Evolutionary conservation across 2,888 invertebrate genomes (phyloP).

Genomic region (Dryomyza anilis): DNA sequence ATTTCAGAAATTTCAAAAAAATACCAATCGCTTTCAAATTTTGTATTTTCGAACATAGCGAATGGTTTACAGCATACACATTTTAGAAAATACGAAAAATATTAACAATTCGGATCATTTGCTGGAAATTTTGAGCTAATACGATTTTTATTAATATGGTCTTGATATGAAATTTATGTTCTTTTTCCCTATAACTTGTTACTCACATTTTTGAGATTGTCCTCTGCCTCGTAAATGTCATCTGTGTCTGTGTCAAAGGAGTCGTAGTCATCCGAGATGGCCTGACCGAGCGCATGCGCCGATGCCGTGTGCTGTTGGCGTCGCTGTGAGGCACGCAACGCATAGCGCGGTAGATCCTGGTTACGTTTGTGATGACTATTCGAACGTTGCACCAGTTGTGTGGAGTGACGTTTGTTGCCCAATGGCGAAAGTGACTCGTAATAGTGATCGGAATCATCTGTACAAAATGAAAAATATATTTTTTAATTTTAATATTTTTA

Average conservation of each 20-base stretch:
- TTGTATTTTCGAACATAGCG: no score
- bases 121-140: no score
- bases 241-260: slow-evolving; percentile 72
- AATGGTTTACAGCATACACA: no score
- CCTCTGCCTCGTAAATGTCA: slow-evolving; percentile 63
- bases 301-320: slow-evolving; percentile 44
- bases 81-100: no score
- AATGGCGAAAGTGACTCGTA: slow-evolving; percentile 69
- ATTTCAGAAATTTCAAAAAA: no score
- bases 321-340: slow-evolving; percentile 39
- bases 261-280: slow-evolving; percentile 68
- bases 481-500: no score
- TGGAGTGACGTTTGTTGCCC: slow-evolving; percentile 48
- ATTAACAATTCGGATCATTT: no score
- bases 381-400: slow-evolving; percentile 37
- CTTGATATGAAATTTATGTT: no score
- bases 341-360: slow-evolving; percentile 38
- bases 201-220: slow-evolving; percentile 54
- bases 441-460: slow-evolving; percentile 74
- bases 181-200: not conserved
- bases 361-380: slow-evolving; percentile 41
- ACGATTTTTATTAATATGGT: no score
- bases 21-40: no score
- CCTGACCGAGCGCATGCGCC: slow-evolving; percentile 47
- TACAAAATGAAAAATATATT: no score